phyloP scores from a whole-genome alignment of 2,113 vertebrate species.

The Struthio camelus region DNA sequence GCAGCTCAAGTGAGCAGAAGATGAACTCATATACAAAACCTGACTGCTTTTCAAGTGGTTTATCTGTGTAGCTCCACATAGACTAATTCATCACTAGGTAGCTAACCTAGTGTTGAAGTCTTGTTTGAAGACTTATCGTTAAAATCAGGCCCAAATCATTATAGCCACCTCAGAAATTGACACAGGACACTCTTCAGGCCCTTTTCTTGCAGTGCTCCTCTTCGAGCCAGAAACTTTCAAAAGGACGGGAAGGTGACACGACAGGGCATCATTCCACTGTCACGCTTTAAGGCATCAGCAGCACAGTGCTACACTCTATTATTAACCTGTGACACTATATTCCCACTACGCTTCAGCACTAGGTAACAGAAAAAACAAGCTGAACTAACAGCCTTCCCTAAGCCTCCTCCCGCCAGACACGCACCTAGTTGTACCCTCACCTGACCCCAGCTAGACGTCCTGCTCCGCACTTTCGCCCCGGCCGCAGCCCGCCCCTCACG shows the following conservation, averaged over 20 bases:
- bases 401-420: background rate
- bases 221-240: background rate
- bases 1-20: background rate
- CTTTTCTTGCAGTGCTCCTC: background rate
- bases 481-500: background rate
- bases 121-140: background rate
- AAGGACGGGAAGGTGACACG: background rate
- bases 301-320: rapidly evolving
- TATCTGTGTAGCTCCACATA: background rate
- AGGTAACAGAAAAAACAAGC: too few relatives aligned
- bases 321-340: background rate
- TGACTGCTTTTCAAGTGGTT: background rate
- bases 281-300: background rate
- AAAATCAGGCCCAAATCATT: rapidly evolving
- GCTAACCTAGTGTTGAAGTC: background rate
- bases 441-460: rapidly evolving
- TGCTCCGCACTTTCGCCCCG: background rate
- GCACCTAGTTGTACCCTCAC: background rate
- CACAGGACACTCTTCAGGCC: background rate
- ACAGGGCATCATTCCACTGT: rapidly evolving
- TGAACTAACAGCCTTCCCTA: rapidly evolving
- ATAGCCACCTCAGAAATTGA: background rate
- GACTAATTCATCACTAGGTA: background rate
- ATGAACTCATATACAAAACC: background rate
- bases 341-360: background rate